A percentile compares a stretch with the other conserved stretches of the same genome.
Conservation (phyloP, 2,888 invertebrate species). For the Antitype chi region DNA sequence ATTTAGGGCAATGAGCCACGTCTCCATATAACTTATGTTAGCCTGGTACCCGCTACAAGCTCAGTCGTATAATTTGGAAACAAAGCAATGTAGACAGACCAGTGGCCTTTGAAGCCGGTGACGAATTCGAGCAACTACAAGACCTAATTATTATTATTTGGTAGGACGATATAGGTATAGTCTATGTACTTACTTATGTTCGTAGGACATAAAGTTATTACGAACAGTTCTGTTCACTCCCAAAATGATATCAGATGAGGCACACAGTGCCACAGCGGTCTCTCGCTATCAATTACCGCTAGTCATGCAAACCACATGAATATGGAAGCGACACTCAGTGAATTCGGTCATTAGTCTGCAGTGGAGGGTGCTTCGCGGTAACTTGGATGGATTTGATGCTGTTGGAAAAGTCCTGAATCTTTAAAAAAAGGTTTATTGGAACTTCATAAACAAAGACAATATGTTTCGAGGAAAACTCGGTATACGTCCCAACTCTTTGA, state of each 20-base stretch:
- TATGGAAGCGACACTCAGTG: slow-evolving; percentile 80
- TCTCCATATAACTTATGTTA: neutral
- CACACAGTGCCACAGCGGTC: slow-evolving; percentile 12
- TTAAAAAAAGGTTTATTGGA: too few relatives aligned
- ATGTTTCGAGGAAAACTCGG: too few relatives aligned
- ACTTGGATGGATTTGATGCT: slow-evolving; percentile 49
- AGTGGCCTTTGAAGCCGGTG: neutral
- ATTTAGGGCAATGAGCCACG: too few relatives aligned
- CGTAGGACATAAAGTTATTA: neutral
- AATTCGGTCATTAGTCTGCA: slow-evolving; percentile 79
- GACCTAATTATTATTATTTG: too few relatives aligned
- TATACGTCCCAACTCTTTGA: too few relatives aligned
- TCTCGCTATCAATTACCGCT: slow-evolving; percentile 80
- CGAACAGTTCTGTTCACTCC: neutral
- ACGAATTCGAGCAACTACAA: neutral
- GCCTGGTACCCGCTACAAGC: neutral
- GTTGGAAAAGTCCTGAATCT: too few relatives aligned
- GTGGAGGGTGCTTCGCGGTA: slow-evolving; percentile 56
- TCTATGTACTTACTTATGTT: too few relatives aligned
- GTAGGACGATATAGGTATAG: too few relatives aligned
- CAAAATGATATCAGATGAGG: slow-evolving; percentile 24
- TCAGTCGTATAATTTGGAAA: neutral
- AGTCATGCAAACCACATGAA: slow-evolving; percentile 78
- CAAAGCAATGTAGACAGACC: neutral
- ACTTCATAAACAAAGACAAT: too few relatives aligned